Conservation (phyloP, 2,797 vertebrate genomes). For the Eulemur albifrons region DNA sequence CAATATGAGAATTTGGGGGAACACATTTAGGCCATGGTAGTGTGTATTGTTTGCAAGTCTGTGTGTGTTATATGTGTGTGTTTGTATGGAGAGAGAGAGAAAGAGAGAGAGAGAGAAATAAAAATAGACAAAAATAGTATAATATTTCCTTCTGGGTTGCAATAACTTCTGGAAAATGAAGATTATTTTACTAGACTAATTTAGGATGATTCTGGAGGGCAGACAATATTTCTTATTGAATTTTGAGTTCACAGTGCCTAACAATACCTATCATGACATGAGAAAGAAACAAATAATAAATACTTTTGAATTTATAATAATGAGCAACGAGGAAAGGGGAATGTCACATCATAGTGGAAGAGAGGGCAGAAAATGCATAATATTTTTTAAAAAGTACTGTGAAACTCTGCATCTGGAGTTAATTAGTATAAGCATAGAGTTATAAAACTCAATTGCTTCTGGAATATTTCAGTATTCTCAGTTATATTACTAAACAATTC, state of each 20-base stretch:
- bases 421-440: neutral
- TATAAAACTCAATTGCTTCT: neutral
- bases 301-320: neutral
- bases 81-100: neutral
- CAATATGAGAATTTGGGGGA: neutral
- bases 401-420: neutral
- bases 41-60: neutral
- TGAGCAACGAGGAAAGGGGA: neutral
- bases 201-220: neutral
- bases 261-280: neutral
- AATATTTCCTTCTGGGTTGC: neutral
- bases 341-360: neutral
- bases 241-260: neutral
- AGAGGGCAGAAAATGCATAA: neutral
- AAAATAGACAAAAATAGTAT: neutral
- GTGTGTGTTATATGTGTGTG: neutral
- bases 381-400: neutral
- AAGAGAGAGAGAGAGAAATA: neutral
- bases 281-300: neutral
- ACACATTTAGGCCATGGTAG: neutral
- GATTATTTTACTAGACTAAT: neutral
- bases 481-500: neutral
- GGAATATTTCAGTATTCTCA: neutral
- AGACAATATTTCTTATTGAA: neutral
- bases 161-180: neutral